phyloP scores from a whole-genome alignment of 1,140 invertebrate genomes.

The Harlomillsia oculata region DNA sequence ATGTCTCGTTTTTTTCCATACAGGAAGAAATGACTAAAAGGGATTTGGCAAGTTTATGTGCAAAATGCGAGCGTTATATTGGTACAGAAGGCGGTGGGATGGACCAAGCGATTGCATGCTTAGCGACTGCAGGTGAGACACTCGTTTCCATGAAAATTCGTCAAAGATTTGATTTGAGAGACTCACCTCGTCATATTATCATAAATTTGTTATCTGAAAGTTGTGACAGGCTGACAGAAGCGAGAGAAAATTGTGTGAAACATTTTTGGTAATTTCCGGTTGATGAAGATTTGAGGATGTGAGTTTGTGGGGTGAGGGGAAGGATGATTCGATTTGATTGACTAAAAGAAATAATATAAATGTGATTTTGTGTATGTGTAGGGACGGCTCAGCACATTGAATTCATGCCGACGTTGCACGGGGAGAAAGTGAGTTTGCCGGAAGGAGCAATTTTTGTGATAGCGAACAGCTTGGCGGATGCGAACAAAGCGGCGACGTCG shows the following conservation, averaged over 20 bases:
- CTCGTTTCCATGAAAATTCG: no score
- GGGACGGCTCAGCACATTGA: conserved; percentile 83
- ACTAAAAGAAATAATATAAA: no score
- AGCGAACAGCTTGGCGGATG: conserved; percentile 75
- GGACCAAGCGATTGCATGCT: conserved; percentile 97
- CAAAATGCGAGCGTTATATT: conserved; percentile 79
- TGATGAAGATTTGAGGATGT: no score
- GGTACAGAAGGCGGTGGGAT: conserved; percentile 96
- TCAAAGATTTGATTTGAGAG: no score
- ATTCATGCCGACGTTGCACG: conserved; percentile 71
- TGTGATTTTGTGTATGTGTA: conserved; percentile 37
- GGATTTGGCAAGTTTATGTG: conserved; percentile 75
- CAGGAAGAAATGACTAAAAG: conserved; percentile 50
- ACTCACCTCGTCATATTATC: no score
- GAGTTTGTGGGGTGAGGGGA: no score
- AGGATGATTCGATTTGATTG: no score
- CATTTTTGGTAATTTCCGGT: not conserved
- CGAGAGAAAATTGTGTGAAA: no score
- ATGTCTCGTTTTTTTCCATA: not conserved
- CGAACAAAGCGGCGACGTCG: conserved; percentile 84
- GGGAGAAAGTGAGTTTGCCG: conserved; percentile 69
- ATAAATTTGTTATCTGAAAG: no score
- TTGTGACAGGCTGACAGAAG: no score
- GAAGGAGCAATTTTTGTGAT: conserved; percentile 78
- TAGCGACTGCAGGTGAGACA: conserved; percentile 65